Percentiles rank a stretch among this genome's conserved stretches.
Evolutionary conservation across 2,113 vertebrate genomes (phyloP).

Genomic region (Phaetusa simplex): DNA sequence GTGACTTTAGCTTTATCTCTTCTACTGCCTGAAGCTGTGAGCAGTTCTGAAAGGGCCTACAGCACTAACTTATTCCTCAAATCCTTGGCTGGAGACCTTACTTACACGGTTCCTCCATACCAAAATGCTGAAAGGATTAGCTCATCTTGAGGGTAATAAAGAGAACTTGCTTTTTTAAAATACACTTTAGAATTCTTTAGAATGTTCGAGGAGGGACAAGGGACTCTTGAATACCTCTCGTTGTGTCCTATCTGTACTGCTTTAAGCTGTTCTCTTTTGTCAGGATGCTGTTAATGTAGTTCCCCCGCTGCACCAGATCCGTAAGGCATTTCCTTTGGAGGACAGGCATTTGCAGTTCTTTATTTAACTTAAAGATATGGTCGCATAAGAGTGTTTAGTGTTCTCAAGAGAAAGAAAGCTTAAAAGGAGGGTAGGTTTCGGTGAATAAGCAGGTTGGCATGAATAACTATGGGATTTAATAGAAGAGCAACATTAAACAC

Average conservation of each 20-base stretch:
- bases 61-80: background rate
- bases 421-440: background rate
- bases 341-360: slow-evolving; percentile 1
- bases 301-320: background rate
- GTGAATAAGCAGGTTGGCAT: slow-evolving; percentile 1
- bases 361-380: background rate
- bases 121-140: background rate
- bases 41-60: background rate
- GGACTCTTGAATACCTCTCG: background rate
- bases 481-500: slow-evolving; percentile 20
- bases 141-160: background rate
- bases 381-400: background rate
- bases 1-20: background rate
- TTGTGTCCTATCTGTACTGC: background rate
- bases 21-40: background rate
- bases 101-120: background rate
- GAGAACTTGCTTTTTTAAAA: background rate
- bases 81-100: background rate
- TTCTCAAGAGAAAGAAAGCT: background rate
- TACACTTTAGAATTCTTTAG: background rate
- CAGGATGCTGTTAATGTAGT: background rate
- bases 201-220: background rate
- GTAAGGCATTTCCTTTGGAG: background rate
- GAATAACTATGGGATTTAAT: slow-evolving; percentile 7
- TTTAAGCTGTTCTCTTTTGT: background rate